These are phyloP conservation scores for Agriotes lineatus DNA, from an alignment of 2,888 invertebrate genomes.

Conservation along the genomic window DNA sequence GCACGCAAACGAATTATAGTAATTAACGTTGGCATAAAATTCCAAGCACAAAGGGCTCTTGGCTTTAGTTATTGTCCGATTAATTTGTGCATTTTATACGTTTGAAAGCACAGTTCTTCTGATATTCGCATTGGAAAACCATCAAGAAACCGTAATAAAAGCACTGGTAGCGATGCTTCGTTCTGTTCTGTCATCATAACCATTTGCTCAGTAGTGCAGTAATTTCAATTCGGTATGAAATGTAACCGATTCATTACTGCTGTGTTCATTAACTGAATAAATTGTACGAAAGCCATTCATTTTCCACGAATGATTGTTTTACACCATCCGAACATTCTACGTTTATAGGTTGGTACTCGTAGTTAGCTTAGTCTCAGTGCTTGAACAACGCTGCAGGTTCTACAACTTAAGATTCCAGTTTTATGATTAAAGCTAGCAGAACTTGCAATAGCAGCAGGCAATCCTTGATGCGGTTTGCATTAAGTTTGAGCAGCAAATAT, in stretches of 20 bases:
- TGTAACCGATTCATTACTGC: constrained; percentile 12
- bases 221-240: background rate
- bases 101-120: background rate
- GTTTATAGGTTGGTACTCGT: background rate
- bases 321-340: background rate
- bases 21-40: constrained; percentile 2
- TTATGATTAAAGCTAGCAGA: too few species aligned
- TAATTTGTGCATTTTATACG: background rate
- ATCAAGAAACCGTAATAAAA: constrained; percentile 1
- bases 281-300: background rate
- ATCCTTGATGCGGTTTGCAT: background rate
- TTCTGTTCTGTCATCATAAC: constrained; percentile 19
- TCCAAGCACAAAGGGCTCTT: background rate
- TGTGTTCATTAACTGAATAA: background rate
- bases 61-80: background rate
- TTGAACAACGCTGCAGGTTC: too few species aligned
- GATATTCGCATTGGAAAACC: constrained; percentile 2
- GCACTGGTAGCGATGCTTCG: background rate
- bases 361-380: background rate
- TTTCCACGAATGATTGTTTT: background rate
- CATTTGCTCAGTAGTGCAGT: constrained; percentile 3
- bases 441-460: background rate
- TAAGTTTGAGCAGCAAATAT: background rate
- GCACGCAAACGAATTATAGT: background rate
- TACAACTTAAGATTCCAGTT: too few species aligned